Evolutionary conservation across 2,888 invertebrate species (phyloP).

Genomic region (Archaeoteleia sp.): DNA sequence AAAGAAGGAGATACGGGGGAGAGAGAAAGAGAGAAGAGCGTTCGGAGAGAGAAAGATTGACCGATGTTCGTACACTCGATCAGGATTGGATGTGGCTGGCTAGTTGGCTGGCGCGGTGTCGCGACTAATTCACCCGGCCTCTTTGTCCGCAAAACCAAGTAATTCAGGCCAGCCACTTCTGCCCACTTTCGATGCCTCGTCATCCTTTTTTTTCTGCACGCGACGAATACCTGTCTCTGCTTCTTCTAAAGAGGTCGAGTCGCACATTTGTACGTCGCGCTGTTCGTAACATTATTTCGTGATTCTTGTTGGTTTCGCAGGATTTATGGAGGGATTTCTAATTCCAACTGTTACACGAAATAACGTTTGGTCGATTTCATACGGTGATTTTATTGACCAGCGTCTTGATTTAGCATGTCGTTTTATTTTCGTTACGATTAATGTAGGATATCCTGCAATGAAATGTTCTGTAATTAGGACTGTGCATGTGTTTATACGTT

Average conservation of each 20-base stretch:
- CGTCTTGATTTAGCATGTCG: no score
- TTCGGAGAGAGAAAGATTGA: conserved; percentile 31
- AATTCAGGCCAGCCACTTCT: conserved; percentile 21
- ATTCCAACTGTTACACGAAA: conserved; percentile 32
- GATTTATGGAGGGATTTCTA: conserved; percentile 40
- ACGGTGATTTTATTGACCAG: no score
- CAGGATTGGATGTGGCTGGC: conserved; percentile 37
- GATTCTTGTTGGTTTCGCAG: conserved; percentile 25
- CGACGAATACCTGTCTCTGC: conserved; percentile 14
- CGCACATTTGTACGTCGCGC: conserved; percentile 27
- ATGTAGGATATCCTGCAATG: no score
- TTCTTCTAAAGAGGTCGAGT: conserved; percentile 1
- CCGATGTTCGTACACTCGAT: conserved; percentile 59
- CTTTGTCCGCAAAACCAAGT: conserved; percentile 21
- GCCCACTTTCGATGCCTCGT: conserved; percentile 1
- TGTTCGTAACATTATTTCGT: conserved; percentile 35
- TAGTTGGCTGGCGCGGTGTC: conserved; percentile 32
- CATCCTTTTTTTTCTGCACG: conserved; percentile 1
- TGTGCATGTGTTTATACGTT: no score
- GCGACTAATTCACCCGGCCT: conserved; percentile 44
- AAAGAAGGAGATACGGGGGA: conserved; percentile 2
- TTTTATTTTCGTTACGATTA: no score
- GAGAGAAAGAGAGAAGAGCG: conserved; percentile 8
- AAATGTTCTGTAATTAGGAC: no score
- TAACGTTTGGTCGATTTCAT: conserved; percentile 41